Base-by-base conservation (phyloP, 2,888 invertebrate genomes). In the Pharmacophagus antenor region DNA sequence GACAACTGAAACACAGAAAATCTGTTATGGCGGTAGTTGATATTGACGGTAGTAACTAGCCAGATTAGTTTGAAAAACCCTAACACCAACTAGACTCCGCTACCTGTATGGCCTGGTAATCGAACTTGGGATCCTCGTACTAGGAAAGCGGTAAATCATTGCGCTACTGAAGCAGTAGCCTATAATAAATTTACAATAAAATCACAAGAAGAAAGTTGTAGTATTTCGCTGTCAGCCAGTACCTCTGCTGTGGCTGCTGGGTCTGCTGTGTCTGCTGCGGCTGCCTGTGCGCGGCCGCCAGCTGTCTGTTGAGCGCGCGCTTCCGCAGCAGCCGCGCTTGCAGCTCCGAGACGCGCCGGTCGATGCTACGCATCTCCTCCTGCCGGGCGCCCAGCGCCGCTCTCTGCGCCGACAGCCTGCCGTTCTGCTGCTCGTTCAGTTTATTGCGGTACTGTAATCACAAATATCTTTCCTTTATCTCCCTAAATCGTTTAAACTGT, bases 381-480 rank as follows among this genome's bases (percentile, higher is more conserved):
- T 98, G 97, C 52, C 97, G 92, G 70, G 96, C 96, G 58, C 95
- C 95, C 71, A 98, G 89, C 47, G 97, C 95, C 73, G 98, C 96
- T 64, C 97, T 92, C 85, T 98, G 98, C 71, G 96, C 95, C 66
- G 95, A 95, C 70, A 99, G 92, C 72, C 97, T 94, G 68, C 95
- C 96, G 91, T 95, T 98, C 89, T 97, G 98, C 83, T 98, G 97
- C 85, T 98, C 96, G 85, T 98, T 97, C 85, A 98, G 91, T 85
- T 98, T 98, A 92, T 98, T 98, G 64, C 98, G 97, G 82, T 98
- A 97, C 98, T 98, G 92, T 15, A 18, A 18, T 18, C 17, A n/a
- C 7, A 44, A 18, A 44, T n/a, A n/a, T 37, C 37, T 37, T n/a
- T 5, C 37, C 37, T 37, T 37, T n/a, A 31, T 31, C 31, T 1